Evolutionary conservation across 2,797 vertebrate genomes (phyloP), one percentile per base, ranked within the genome.

Genomic region (Sparidentex hasta): DNA sequence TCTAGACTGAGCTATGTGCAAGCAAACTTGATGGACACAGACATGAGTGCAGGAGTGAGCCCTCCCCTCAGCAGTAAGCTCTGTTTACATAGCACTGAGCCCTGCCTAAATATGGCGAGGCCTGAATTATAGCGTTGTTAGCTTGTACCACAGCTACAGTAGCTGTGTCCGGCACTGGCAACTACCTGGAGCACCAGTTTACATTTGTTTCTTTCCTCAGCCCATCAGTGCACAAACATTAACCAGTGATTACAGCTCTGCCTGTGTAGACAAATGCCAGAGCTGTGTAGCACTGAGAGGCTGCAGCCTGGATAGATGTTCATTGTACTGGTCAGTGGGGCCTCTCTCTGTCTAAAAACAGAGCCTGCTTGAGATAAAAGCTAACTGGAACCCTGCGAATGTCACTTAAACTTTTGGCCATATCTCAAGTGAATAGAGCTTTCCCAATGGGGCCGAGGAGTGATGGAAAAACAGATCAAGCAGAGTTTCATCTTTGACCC

Each of bases 21-120:
- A 58, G 74, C n/a, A 44, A 80, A 67, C 86, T 81, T 87, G 88
- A 93, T 85, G 83, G 86, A 92, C 89, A 85, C 66, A 9, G 83
- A 92, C 92, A 92, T 21, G 91, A 92, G 90, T 88, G 87, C 76
- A 70, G 65, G 73, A 78, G 71, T 63, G 69, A 83, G 80, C 86
- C 89, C 89, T 92, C 90, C 91, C 87, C 81, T 90, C 73, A 1
- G 71, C 81, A n/a, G 66, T 72, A 14, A 87, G 84, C 87, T 80
- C 64, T 95, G 94, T 95, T 95, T 94, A 95, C 93, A 94, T 79
- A 92, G 91, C 85, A 18, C 82, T 75, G 85, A 87, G 88, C 77
- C 80, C 77, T 89, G 93, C 83, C 94, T 94, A 94, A 94, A 95
- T 94, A 94, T 93, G 94, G 94, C 89, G 70, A 76, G 86, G 90